Conservation (phyloP, 2,113 vertebrate species). For the Pteropus alecto region DNA sequence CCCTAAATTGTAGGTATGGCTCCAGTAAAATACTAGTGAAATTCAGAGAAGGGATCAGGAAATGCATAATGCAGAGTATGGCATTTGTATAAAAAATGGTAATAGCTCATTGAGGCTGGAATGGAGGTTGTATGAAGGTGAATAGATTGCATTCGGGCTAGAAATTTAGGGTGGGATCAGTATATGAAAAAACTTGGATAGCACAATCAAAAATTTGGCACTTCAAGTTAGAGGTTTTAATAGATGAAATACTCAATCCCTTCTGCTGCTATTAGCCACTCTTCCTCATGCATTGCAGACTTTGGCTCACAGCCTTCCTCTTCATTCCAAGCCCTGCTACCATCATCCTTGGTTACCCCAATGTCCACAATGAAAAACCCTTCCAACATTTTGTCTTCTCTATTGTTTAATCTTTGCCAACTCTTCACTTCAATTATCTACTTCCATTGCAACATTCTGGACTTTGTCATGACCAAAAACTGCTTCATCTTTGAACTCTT, state of each 20-base stretch:
- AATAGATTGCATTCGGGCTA: background rate
- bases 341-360: background rate
- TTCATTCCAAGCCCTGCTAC: background rate
- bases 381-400: background rate
- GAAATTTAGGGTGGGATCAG: background rate
- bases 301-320: background rate
- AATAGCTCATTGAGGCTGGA: background rate
- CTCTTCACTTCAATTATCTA: background rate
- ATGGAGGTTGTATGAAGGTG: background rate
- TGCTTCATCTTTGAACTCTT: slow-evolving; percentile 12
- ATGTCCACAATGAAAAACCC: background rate
- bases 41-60: background rate
- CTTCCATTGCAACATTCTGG: background rate
- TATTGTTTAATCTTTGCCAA: background rate
- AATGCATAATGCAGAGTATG: background rate
- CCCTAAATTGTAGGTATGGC: background rate
- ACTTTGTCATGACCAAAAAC: background rate
- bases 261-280: background rate
- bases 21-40: background rate
- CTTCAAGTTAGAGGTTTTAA: background rate
- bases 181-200: background rate
- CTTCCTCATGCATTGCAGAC: background rate
- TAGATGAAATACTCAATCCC: background rate
- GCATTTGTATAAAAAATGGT: background rate
- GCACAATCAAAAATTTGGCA: background rate